phyloP scores from a whole-genome alignment of 2,888 invertebrate genomes.

The Amphipyra berbera region DNA sequence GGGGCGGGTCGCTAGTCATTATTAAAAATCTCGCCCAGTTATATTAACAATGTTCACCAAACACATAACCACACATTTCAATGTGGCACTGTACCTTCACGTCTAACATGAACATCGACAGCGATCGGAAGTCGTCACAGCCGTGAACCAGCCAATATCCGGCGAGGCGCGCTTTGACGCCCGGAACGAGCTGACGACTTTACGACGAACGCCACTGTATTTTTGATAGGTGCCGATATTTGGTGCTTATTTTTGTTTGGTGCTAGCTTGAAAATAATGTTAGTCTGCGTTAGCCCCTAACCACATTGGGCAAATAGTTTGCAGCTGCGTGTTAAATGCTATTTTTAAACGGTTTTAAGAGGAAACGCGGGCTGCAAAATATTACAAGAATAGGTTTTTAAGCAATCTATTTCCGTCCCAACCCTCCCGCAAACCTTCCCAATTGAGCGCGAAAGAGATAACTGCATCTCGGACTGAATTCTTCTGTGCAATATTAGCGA shows the following conservation, averaged over 20 bases:
- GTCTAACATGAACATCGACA: slow-evolving; percentile 50
- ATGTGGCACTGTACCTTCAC: neutral
- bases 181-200: slow-evolving; percentile 57
- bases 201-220: slow-evolving; percentile 25
- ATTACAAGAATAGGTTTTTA: too few species aligned
- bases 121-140: slow-evolving; percentile 72
- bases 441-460: too few species aligned
- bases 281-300: neutral
- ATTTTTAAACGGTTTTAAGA: too few species aligned
- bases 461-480: too few species aligned
- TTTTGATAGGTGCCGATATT: slow-evolving; percentile 7
- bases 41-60: slow-evolving; percentile 11
- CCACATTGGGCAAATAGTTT: neutral
- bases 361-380: too few species aligned
- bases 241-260: neutral
- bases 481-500: too few species aligned
- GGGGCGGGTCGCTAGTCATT: too few species aligned
- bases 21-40: neutral
- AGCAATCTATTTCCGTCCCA: too few species aligned
- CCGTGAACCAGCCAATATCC: slow-evolving; percentile 77
- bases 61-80: slow-evolving; percentile 40
- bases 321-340: too few species aligned
- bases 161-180: slow-evolving; percentile 61
- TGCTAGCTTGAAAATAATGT: neutral
- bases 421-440: too few species aligned